Conservation (phyloP, 2,888 invertebrate species). For the Helleia helle region DNA sequence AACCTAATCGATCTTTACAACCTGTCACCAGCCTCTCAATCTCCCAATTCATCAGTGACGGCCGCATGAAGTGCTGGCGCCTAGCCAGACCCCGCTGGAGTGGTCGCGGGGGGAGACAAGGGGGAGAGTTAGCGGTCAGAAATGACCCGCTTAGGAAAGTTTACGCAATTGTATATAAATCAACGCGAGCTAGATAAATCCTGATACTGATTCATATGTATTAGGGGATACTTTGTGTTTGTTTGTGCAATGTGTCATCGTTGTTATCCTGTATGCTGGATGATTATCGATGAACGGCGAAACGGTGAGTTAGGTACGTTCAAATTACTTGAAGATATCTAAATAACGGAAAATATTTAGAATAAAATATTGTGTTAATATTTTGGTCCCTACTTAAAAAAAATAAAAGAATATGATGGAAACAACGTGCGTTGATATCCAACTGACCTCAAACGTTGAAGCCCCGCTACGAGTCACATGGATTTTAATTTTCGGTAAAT, state of each 20-base stretch:
- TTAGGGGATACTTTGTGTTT: not conserved
- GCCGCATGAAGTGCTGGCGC: conserved; percentile 6
- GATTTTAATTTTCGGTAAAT: too few species aligned
- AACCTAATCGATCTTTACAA: conserved; percentile 1
- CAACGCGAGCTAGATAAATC: not conserved
- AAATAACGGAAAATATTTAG: too few species aligned
- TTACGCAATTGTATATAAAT: conserved; percentile 9
- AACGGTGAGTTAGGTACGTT: too few species aligned
- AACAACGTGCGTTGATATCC: too few species aligned
- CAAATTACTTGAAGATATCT: too few species aligned
- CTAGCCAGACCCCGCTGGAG: conserved; percentile 8
- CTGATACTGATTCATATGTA: conserved; percentile 4
- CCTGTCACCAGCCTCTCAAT: conserved; percentile 6
- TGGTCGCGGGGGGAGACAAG: not conserved
- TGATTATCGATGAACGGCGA: too few species aligned
- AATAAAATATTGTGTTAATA: too few species aligned
- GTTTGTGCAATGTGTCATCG: not conserved
- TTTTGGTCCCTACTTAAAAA: too few species aligned
- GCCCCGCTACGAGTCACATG: too few species aligned
- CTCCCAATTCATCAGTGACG: conserved; percentile 3
- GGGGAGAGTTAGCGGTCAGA: conserved; percentile 1
- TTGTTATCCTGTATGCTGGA: too few species aligned
- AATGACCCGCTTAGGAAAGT: conserved; percentile 7
- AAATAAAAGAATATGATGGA: too few species aligned
- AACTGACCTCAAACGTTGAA: too few species aligned